Percentiles rank a stretch among this genome's conserved stretches.
Conservation (phyloP, 2,113 vertebrate genomes). For the Oreochromis tanganicae region DNA sequence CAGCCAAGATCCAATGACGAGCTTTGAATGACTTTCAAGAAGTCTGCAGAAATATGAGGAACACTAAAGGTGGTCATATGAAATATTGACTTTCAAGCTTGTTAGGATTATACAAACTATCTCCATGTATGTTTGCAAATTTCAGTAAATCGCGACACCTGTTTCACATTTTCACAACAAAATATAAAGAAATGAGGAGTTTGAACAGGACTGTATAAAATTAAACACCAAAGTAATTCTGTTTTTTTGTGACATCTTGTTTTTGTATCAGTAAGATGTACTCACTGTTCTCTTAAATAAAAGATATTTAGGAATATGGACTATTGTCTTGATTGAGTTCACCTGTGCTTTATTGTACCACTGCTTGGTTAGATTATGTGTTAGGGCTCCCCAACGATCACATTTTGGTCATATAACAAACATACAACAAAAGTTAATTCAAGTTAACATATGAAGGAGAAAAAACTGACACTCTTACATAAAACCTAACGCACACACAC, state of each 20-base stretch:
- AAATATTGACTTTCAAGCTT: background rate
- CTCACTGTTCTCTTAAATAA: background rate
- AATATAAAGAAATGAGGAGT: background rate
- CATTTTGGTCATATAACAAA: background rate
- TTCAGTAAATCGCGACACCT: rapidly evolving
- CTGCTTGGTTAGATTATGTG: background rate
- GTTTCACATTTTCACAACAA: background rate
- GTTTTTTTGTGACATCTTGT: background rate
- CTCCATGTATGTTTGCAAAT: background rate
- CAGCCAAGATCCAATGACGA: background rate
- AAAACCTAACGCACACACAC: background rate
- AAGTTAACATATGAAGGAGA: background rate
- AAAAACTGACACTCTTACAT: background rate
- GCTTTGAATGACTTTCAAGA: background rate
- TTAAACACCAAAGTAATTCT: background rate
- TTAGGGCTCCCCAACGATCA: background rate
- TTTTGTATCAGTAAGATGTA: background rate
- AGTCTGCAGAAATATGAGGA: background rate
- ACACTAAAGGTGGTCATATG: background rate
- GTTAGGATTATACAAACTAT: background rate
- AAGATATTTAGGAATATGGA: background rate
- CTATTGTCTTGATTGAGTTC: background rate
- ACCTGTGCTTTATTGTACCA: background rate
- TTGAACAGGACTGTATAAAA: background rate
- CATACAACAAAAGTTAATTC: background rate